Percentiles rank a stretch among this genome's conserved stretches.
These are phyloP conservation scores for Cichladusa arquata DNA, from an alignment of 2,113 vertebrate species.

Conservation along the genomic window DNA sequence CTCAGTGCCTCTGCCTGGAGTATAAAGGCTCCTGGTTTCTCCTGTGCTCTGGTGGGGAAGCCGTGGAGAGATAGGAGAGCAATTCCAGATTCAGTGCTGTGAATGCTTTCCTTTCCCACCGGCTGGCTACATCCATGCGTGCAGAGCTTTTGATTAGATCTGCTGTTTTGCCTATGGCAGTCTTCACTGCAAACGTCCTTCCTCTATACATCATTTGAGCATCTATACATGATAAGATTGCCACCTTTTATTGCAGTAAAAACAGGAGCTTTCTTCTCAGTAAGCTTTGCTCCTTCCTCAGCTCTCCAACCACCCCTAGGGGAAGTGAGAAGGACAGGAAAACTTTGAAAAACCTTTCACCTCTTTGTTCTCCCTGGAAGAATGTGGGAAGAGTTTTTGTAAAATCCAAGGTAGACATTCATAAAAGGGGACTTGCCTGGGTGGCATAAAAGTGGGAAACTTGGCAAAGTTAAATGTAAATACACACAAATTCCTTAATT, in stretches of 20 bases:
- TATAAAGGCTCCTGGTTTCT: conserved; percentile 28
- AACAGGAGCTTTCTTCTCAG: conserved; percentile 61
- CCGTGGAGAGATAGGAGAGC: conserved; percentile 26
- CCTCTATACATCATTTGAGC: conserved; percentile 60
- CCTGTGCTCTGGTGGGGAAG: not conserved
- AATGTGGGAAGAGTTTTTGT: conserved; percentile 18
- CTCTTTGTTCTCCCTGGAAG: conserved; percentile 64
- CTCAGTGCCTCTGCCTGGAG: not conserved
- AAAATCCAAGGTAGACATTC: not conserved
- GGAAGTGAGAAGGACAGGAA: conserved; percentile 55
- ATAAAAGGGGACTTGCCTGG: not conserved
- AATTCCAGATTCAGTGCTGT: conserved; percentile 34
- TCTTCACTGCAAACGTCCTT: conserved; percentile 61
- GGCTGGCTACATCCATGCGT: conserved; percentile 57
- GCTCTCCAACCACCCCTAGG: conserved; percentile 57
- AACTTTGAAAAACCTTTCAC: conserved; percentile 55
- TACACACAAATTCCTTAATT: not conserved
- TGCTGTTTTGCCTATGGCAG: conserved; percentile 75
- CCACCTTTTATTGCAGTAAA: conserved; percentile 61
- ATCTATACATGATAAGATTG: conserved; percentile 44
- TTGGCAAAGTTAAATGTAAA: not conserved
- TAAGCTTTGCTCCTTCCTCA: conserved; percentile 54
- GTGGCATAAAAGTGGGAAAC: not conserved
- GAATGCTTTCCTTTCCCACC: conserved; percentile 60
- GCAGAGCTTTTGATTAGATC: conserved; percentile 74